Conservation (phyloP, 2,113 vertebrate species). For the Monarcha castaneiventris region DNA sequence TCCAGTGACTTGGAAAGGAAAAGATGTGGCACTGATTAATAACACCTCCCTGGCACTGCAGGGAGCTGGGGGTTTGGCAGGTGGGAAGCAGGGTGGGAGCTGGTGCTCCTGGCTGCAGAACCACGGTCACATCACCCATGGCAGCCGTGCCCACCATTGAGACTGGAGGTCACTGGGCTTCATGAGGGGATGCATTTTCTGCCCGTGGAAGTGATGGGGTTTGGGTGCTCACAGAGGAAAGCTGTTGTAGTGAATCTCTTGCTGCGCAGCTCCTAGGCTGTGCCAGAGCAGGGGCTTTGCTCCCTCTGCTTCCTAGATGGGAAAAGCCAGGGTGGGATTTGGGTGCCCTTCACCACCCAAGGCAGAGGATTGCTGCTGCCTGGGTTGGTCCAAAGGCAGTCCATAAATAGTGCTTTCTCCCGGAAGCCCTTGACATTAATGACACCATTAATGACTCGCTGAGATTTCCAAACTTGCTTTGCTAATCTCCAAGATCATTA, state of each 20-base stretch:
- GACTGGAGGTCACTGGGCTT: neutral
- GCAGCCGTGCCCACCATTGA: fast-evolving
- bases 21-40: neutral
- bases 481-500: conserved; percentile 29
- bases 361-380: neutral
- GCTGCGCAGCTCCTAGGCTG: neutral
- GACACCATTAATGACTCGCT: neutral
- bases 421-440: neutral
- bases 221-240: fast-evolving
- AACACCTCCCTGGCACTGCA: fast-evolving
- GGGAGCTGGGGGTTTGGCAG: neutral
- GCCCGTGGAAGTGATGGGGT: fast-evolving
- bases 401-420: neutral
- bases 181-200: neutral
- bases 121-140: fast-evolving
- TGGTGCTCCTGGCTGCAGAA: neutral
- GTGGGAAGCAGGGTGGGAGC: neutral
- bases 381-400: neutral
- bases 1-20: neutral
- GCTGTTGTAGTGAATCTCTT: fast-evolving
- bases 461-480: conserved; percentile 7
- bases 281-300: neutral
- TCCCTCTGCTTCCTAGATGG: neutral
- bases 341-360: neutral
- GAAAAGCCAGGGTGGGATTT: neutral